A percentile compares a stretch with the other conserved stretches of the same genome.
Evolutionary conservation across 2,888 invertebrate genomes (phyloP).

Genomic region (Philopedon plagiatum): DNA sequence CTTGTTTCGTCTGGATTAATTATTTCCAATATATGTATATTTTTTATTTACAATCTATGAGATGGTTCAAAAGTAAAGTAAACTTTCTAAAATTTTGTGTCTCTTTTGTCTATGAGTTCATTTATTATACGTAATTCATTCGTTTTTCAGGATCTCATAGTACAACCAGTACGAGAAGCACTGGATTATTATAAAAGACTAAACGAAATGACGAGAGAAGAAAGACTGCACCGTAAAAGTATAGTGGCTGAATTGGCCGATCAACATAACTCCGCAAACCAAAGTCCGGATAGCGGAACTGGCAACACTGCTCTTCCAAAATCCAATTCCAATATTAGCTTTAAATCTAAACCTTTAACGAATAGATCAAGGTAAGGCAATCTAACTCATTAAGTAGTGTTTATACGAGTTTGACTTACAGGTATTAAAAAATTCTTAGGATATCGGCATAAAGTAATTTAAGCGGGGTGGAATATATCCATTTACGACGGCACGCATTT

Average conservation of each 20-base stretch:
- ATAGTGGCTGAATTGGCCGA: slow-evolving; percentile 70
- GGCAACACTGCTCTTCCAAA: slow-evolving; percentile 50
- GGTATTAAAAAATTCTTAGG: too few species aligned
- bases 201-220: slow-evolving; percentile 75
- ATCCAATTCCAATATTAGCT: slow-evolving; percentile 61
- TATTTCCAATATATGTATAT: too few species aligned
- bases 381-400: too few species aligned
- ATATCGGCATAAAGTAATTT: too few species aligned
- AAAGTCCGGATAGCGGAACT: slow-evolving; percentile 66
- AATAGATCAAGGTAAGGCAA: slow-evolving; percentile 51
- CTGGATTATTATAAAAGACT: slow-evolving; percentile 75
- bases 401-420: too few species aligned
- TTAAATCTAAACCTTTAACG: slow-evolving; percentile 68
- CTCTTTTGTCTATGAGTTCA: neutral
- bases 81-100: too few species aligned
- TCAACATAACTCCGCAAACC: slow-evolving; percentile 62
- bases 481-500: too few species aligned
- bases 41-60: too few species aligned
- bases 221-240: slow-evolving; percentile 74
- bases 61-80: too few species aligned
- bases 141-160: slow-evolving; percentile 72
- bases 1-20: too few species aligned
- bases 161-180: slow-evolving; percentile 75
- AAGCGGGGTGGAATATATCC: too few species aligned
- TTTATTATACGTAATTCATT: neutral